These are phyloP conservation scores for Zaprionus taronus DNA, from an alignment of 1,140 invertebrate genomes.

Conservation along the genomic window DNA sequence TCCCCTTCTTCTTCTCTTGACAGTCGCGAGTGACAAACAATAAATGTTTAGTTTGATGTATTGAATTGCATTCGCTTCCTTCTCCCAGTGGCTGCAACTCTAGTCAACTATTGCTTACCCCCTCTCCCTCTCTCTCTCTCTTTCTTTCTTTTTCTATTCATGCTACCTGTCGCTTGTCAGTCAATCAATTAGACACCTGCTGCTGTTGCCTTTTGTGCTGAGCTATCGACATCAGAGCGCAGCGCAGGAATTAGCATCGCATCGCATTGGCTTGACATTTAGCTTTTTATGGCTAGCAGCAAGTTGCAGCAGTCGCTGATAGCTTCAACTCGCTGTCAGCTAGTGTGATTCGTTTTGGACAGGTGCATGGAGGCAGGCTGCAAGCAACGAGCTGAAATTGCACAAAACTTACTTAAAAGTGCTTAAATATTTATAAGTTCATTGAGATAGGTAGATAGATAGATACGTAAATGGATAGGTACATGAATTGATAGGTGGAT, in stretches of 20 bases:
- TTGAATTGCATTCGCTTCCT: constrained; percentile 57
- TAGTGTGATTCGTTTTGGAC: not conserved
- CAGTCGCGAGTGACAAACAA: constrained; percentile 68
- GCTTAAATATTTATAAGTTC: not conserved
- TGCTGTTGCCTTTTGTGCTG: constrained; percentile 55
- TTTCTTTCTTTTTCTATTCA: constrained; percentile 34
- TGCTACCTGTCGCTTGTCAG: constrained; percentile 58
- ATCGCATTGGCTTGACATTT: constrained; percentile 11
- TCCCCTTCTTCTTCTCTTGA: constrained; percentile 1
- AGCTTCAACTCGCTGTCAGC: constrained; percentile 3
- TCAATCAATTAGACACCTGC: constrained; percentile 74
- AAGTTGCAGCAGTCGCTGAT: constrained; percentile 12
- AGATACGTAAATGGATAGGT: not conserved
- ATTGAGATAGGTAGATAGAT: not conserved
- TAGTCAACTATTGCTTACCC: not conserved
- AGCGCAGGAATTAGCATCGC: constrained; percentile 25
- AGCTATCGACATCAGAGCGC: constrained; percentile 17
- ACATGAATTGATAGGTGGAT: not conserved
- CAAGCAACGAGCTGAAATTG: not conserved
- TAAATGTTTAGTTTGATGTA: constrained; percentile 59
- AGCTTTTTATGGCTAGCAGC: constrained; percentile 25
- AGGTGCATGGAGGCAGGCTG: constrained; percentile 13
- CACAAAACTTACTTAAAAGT: not conserved
- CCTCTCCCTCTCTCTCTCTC: constrained; percentile 1
- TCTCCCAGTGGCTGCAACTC: not conserved